phyloP scores from a whole-genome alignment of 2,888 invertebrate species.

The Alcis repandata region DNA sequence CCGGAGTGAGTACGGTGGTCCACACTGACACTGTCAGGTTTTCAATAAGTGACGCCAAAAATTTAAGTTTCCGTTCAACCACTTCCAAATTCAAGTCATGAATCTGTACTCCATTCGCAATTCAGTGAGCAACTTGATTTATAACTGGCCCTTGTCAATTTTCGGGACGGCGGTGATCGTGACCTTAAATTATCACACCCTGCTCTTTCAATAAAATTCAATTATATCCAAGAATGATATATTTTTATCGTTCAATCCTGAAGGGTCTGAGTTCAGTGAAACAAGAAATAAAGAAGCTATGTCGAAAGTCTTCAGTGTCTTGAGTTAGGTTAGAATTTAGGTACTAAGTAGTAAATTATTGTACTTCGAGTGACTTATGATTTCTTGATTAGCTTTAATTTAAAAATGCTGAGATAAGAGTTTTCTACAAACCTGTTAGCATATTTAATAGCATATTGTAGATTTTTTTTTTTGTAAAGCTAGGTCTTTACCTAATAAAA shows the following conservation, averaged over 20 bases:
- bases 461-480: too few species aligned
- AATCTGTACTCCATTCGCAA: constrained; percentile 38
- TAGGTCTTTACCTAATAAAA: too few species aligned
- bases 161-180: constrained; percentile 34
- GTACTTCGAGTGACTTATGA: too few species aligned
- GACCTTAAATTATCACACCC: constrained; percentile 41
- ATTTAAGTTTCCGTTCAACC: background rate
- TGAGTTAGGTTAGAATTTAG: background rate
- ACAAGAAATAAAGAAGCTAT: constrained; percentile 12
- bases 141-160: constrained; percentile 46
- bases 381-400: too few species aligned
- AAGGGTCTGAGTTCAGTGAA: constrained; percentile 22
- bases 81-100: constrained; percentile 37
- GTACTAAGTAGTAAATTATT: background rate
- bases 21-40: too few species aligned
- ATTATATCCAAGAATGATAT: constrained; percentile 41
- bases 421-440: too few species aligned
- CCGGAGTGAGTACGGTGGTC: too few species aligned
- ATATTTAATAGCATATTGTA: too few species aligned
- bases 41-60: background rate
- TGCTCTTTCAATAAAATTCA: constrained; percentile 49
- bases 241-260: constrained; percentile 41
- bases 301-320: constrained; percentile 5
- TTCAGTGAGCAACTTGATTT: constrained; percentile 45
- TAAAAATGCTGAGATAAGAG: too few species aligned